A percentile compares a stretch with the other conserved stretches of the same genome.
These are phyloP conservation scores for Watsonalla cultraria DNA, from an alignment of 2,888 invertebrate genomes.

Conservation along the genomic window DNA sequence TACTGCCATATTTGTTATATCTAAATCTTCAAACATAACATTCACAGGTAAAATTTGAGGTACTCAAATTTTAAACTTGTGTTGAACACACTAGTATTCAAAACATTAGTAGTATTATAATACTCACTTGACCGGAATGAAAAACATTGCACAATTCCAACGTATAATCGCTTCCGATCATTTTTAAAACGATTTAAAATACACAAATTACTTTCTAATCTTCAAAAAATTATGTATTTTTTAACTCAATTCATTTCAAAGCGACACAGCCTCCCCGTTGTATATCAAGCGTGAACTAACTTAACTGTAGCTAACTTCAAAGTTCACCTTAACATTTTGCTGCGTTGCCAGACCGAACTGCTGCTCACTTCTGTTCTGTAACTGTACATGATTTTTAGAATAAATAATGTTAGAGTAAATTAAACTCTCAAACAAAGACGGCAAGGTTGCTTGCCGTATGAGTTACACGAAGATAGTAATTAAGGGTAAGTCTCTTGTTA, in stretches of 20 bases:
- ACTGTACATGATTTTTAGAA: slow-evolving; percentile 41
- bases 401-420: slow-evolving; percentile 9
- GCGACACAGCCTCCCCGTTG: slow-evolving; percentile 37
- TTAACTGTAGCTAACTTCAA: slow-evolving; percentile 53
- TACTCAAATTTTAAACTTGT: no score
- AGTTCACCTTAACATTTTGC: slow-evolving; percentile 29
- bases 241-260: slow-evolving; percentile 28
- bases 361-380: slow-evolving; percentile 44
- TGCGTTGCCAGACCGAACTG: slow-evolving; percentile 56
- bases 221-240: slow-evolving; percentile 25
- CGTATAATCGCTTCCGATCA: slow-evolving; percentile 91
- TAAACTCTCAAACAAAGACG: background rate
- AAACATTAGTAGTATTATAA: background rate
- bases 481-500: slow-evolving; percentile 29
- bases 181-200: slow-evolving; percentile 46
- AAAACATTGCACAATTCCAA: slow-evolving; percentile 93
- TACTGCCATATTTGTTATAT: no score
- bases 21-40: no score
- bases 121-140: slow-evolving; percentile 90
- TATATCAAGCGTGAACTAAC: slow-evolving; percentile 42
- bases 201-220: slow-evolving; percentile 13
- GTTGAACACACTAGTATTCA: background rate
- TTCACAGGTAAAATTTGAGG: no score
- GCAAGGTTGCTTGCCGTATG: slow-evolving; percentile 10
- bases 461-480: slow-evolving; percentile 6